Evolutionary conservation across 1,140 invertebrate species (phyloP), one percentile per base, ranked within the genome.

Genomic region (Papilio polyxenes): DNA sequence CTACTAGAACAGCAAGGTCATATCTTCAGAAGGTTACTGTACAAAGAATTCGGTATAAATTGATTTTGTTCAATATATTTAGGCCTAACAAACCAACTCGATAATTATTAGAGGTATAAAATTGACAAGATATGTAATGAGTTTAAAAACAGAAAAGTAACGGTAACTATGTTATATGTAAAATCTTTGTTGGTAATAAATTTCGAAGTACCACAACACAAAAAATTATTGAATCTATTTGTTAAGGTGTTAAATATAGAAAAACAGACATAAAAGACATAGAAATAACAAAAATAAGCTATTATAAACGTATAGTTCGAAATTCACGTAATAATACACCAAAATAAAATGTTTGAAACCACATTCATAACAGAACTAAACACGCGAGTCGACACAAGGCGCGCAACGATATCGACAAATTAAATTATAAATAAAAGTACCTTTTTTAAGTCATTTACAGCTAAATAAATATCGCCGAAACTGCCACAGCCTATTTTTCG

Each of bases 381-480:
- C 84, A 82, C 81, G 79, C 84, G 80, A 83, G 81, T 85, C 85
- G 86, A 85, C 85, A 85, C 85, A 87, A 87, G 85, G 82, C 75
- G 82, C 82, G 65, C 31, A 37, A 72, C 17, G 31, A 72, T 37
- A 31, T 72, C 65, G 13, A 7, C 65, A 37, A 72, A 72, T 72
- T 72, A 7, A 72, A 72, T 72, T 72, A 72, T 72, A 72, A 37
- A 37, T 37, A 13, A 72, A 72, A 37, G 95, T 95, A 98, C 97
- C 97, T 99, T 99, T 53, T 80, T 65, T 94, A 98, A 98, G 97
- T 98, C 99, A 90, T 97, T 96, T 90, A 98, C 98, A 84, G 98
- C 98, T 89, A 99, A 96, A 95, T 99, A 99, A 91, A 99, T 99
- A 95, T 99, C 99, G 91, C 99, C 99, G 94, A 99, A 99, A 53